Evolutionary conservation across 2,797 vertebrate species (phyloP).

Genomic region (Liasis olivaceus): DNA sequence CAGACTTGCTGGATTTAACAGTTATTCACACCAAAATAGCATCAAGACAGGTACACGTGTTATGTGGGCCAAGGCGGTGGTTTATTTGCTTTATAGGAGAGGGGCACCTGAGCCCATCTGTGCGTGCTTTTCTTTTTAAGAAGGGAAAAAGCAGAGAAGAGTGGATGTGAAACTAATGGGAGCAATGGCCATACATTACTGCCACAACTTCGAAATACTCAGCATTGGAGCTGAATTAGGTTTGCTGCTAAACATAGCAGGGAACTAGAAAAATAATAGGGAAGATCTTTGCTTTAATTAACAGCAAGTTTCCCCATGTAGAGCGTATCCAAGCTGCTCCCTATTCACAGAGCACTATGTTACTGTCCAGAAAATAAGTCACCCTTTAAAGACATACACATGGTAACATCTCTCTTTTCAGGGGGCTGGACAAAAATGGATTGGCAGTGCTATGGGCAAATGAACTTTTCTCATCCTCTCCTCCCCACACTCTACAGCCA

Average conservation of each 20-base stretch:
- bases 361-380: background rate
- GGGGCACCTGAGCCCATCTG: background rate
- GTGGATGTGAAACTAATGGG: background rate
- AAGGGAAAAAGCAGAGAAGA: background rate
- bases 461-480: background rate
- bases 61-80: slow-evolving; percentile 43
- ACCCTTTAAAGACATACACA: slow-evolving; percentile 24
- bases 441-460: too few relatives aligned
- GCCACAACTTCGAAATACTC: background rate
- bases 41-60: slow-evolving; percentile 41
- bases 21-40: slow-evolving; percentile 52
- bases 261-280: background rate
- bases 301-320: background rate
- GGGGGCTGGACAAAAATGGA: background rate
- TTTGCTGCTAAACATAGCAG: background rate
- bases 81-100: background rate
- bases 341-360: background rate
- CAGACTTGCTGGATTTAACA: slow-evolving; percentile 54
- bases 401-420: slow-evolving; percentile 21
- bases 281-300: slow-evolving; percentile 4
- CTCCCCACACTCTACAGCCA: background rate
- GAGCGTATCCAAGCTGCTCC: background rate
- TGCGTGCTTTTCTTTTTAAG: background rate
- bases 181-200: slow-evolving; percentile 15
- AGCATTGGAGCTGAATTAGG: slow-evolving; percentile 7